Percentiles rank a stretch among this genome's conserved stretches.
Conservation (phyloP, 2,888 invertebrate species). For the Melanchra persicariae region DNA sequence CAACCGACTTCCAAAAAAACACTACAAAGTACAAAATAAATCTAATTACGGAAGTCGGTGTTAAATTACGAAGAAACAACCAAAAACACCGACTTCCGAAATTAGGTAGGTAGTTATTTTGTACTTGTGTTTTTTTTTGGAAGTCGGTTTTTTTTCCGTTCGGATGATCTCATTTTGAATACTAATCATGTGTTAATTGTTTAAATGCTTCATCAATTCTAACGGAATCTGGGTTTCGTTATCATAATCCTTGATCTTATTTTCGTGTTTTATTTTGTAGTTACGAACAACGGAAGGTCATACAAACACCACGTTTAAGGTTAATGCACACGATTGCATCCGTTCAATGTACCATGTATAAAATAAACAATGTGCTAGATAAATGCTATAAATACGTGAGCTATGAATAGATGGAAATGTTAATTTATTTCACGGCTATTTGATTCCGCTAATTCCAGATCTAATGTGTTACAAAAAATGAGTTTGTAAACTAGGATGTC, state of each 20-base stretch:
- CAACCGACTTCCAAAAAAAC: too few species aligned
- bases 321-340: conserved; percentile 38
- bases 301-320: conserved; percentile 5
- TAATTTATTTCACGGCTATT: conserved; percentile 24
- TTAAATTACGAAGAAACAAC: too few species aligned
- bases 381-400: conserved; percentile 19
- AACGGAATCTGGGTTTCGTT: not conserved
- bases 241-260: conserved; percentile 35
- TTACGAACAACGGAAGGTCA: conserved; percentile 30
- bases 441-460: not conserved
- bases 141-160: not conserved
- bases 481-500: not conserved
- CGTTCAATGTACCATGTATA: conserved; percentile 15
- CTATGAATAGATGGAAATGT: conserved; percentile 11
- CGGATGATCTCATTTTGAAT: not conserved
- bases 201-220: conserved; percentile 11
- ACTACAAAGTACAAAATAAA: too few species aligned
- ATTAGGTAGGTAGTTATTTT: too few species aligned
- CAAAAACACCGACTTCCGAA: too few species aligned
- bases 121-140: too few species aligned
- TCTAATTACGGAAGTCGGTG: too few species aligned
- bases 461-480: not conserved
- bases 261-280: conserved; percentile 15
- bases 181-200: conserved; percentile 2
- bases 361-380: conserved; percentile 9